Evolutionary conservation across 1,140 invertebrate species (phyloP).

Genomic region (Euwallacea similis): DNA sequence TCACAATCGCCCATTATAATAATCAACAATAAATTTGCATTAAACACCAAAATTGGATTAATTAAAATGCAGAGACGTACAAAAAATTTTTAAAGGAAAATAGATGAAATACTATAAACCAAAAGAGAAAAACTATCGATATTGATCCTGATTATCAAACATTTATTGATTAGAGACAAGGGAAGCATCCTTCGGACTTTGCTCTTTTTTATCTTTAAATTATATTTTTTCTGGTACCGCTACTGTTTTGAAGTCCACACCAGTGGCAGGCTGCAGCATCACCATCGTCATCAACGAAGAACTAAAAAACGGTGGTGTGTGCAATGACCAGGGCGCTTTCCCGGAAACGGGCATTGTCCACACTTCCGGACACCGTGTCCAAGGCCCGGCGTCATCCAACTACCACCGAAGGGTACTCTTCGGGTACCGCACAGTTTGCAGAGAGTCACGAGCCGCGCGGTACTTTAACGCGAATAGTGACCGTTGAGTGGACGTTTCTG

Average conservation of each 20-base stretch:
- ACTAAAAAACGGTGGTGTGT: slow-evolving; percentile 21
- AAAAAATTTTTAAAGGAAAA: no score
- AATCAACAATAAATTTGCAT: no score
- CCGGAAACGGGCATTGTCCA: slow-evolving; percentile 37
- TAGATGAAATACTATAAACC: no score
- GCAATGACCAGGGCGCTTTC: slow-evolving; percentile 33
- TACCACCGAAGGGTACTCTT: slow-evolving; percentile 11
- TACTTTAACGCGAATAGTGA: neutral
- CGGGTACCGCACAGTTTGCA: slow-evolving; percentile 10
- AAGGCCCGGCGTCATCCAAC: slow-evolving; percentile 21
- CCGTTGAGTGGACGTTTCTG: slow-evolving; percentile 2
- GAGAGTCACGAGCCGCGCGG: slow-evolving; percentile 5
- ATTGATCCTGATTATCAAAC: no score
- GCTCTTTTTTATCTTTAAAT: slow-evolving; percentile 13
- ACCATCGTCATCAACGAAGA: slow-evolving; percentile 29
- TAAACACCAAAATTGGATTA: no score
- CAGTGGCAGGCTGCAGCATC: neutral
- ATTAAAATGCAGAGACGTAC: no score
- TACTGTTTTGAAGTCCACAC: neutral
- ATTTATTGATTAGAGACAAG: no score
- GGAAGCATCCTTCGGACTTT: no score
- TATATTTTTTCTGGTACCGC: neutral
- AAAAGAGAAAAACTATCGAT: no score
- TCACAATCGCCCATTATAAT: no score
- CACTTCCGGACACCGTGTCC: slow-evolving; percentile 24